Base-by-base conservation (phyloP, 1,140 invertebrate species). In the Liolophura sinensis region DNA sequence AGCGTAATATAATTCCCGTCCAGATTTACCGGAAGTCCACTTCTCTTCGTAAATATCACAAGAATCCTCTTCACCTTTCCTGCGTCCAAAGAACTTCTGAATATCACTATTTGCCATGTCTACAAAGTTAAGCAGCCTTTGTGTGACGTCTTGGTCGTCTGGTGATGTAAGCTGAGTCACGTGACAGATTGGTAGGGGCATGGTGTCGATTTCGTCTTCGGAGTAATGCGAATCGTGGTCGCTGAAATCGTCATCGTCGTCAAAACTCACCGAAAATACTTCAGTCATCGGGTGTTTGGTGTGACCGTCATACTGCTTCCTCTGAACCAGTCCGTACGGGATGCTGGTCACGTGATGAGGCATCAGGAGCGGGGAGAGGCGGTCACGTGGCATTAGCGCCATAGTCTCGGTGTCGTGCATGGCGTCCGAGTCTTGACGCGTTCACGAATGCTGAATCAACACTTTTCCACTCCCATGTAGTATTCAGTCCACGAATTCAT, bases 21-120 rank as follows among this genome's bases (percentile, higher is more conserved):
- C 78, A 0, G 79, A 80, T 50, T 81, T 80, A 15, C 72, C 76
- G 27, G 75, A 69, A 18, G 68, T 67, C 78, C 79, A 81, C 60
- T 80, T 81, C 50, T 81, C 78, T 57, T 78, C 77, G 66, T 80
- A 81, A 54, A 81, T 78, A 73, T 81, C 79, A 65, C 78, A 80
- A 1, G 75, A 71, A 60, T 80, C 79, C 27, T 81, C 79, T 5
- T 78, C 77, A 12, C 73, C 78, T 69, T 78, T 78, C 56, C 75
- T 76, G n/a, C 72, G 60, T 6, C 79, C 79, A 68, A 81, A 81
- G 57, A 78, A 79, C 65, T 77, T 81, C 55, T 81, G 71, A 64
- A 81, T 81, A 72, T 81, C 79, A n/a, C 68, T 64, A 64, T 74
- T 81, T 15, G 79, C 75, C 74, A 77, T 74, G 46, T 77, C 73